A percentile compares a stretch with the other conserved stretches of the same genome.
Conservation (phyloP, 2,888 invertebrate genomes). For the Chydorus sphaericus region DNA sequence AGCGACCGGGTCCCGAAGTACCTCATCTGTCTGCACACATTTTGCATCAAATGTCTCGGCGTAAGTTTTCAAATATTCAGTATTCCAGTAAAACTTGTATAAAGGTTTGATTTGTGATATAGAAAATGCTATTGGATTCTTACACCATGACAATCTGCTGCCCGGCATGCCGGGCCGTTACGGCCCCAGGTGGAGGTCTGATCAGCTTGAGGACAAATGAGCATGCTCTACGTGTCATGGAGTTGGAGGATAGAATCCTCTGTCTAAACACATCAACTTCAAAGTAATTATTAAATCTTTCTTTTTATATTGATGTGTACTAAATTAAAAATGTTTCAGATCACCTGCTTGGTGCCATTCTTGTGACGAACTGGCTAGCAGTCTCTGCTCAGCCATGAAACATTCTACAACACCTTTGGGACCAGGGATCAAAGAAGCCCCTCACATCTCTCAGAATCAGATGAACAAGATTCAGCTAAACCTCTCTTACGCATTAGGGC, state of each 20-base stretch:
- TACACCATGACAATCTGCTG: not conserved
- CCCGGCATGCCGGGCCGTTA: conserved; percentile 3
- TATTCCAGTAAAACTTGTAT: not conserved
- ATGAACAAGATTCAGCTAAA: not conserved
- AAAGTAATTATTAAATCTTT: too few species aligned
- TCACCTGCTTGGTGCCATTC: not conserved
- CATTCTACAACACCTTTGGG: not conserved
- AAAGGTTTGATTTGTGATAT: not conserved
- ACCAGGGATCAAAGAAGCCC: not conserved
- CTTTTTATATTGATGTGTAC: too few species aligned
- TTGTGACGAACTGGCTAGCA: not conserved
- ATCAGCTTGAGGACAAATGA: conserved; percentile 3
- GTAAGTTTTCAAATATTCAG: not conserved
- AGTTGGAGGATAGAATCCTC: not conserved
- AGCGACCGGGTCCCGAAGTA: not conserved
- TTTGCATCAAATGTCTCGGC: conserved; percentile 1
- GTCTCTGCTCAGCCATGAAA: not conserved
- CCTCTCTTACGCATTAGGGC: not conserved
- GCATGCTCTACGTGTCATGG: not conserved
- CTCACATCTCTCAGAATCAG: not conserved
- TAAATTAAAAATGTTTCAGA: too few species aligned
- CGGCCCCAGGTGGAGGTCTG: not conserved
- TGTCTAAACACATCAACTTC: too few species aligned
- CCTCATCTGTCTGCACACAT: not conserved
- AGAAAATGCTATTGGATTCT: conserved; percentile 3